Percentiles rank a stretch among this genome's conserved stretches.
Evolutionary conservation across 2,888 invertebrate genomes (phyloP).

Genomic region (Erynnis tages): DNA sequence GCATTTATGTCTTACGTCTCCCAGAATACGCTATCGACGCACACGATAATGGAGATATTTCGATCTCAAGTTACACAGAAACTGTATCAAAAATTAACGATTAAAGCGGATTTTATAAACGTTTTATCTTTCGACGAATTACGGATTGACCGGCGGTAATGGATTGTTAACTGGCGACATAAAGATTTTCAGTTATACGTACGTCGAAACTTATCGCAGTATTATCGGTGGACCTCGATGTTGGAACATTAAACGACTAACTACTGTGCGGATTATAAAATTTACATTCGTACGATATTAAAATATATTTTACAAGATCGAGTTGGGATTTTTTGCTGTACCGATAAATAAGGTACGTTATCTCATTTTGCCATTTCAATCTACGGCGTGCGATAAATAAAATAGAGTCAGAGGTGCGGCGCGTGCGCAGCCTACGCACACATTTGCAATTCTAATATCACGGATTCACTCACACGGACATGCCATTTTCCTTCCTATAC

Average conservation of each 20-base stretch:
- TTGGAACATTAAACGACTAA: constrained; percentile 5
- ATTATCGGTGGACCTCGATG: constrained; percentile 9
- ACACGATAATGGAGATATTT: constrained; percentile 18
- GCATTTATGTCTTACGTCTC: constrained; percentile 26
- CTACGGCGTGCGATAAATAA: constrained; percentile 26
- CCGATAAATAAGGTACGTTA: constrained; percentile 26
- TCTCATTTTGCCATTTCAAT: constrained; percentile 27
- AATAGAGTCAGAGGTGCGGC: constrained; percentile 48
- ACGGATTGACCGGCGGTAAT: constrained; percentile 22
- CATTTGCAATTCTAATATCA: constrained; percentile 55
- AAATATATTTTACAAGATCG: constrained; percentile 27
- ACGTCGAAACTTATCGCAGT: constrained; percentile 8
- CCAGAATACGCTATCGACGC: constrained; percentile 29
- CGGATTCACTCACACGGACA: constrained; percentile 38
- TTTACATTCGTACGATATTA: constrained; percentile 25
- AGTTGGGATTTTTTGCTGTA: constrained; percentile 16
- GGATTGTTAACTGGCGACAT: constrained; percentile 21
- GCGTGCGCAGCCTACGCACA: constrained; percentile 59
- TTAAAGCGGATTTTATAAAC: constrained; percentile 31
- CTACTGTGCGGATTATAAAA: constrained; percentile 19
- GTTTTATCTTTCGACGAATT: constrained; percentile 28
- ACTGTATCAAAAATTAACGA: constrained; percentile 41
- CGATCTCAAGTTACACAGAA: constrained; percentile 27
- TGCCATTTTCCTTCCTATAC: constrained; percentile 22
- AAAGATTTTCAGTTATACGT: constrained; percentile 15